Conservation (phyloP, 2,888 invertebrate species). For the Anodontia alba region DNA sequence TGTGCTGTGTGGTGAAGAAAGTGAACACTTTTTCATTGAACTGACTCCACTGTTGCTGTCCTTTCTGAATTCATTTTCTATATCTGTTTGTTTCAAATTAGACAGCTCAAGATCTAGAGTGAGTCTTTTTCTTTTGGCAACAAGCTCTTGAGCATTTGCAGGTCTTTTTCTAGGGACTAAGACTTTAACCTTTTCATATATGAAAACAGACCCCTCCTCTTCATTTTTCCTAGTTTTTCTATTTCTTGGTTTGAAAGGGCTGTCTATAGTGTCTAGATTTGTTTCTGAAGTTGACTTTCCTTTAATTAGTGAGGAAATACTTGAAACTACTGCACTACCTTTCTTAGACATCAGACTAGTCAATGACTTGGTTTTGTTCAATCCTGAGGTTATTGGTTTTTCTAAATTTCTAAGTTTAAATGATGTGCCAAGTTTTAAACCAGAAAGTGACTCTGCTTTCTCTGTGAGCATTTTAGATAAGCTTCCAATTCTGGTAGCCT, state of each 20-base stretch:
- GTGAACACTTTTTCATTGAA: constrained; percentile 15
- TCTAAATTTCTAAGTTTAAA: constrained; percentile 55
- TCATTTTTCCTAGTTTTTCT: constrained; percentile 26
- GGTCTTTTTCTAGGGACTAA: constrained; percentile 38
- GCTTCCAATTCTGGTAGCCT: constrained; percentile 41
- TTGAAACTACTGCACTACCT: constrained; percentile 47
- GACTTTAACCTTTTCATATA: constrained; percentile 52
- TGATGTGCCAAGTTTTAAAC: constrained; percentile 43
- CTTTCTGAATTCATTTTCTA: not conserved
- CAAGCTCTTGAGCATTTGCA: constrained; percentile 36
- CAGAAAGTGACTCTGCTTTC: constrained; percentile 54
- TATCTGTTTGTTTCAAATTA: not conserved
- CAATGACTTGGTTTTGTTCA: constrained; percentile 48
- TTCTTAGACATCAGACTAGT: constrained; percentile 55
- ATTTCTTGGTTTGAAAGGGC: constrained; percentile 51
- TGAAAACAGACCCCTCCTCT: constrained; percentile 39
- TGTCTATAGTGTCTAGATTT: constrained; percentile 25
- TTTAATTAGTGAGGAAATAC: constrained; percentile 49
- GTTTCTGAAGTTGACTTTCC: constrained; percentile 49
- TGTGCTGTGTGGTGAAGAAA: not conserved
- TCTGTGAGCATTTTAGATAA: constrained; percentile 52
- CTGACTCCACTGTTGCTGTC: not conserved
- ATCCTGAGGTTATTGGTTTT: constrained; percentile 33
- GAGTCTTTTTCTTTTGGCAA: constrained; percentile 43
- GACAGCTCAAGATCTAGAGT: constrained; percentile 40